phyloP scores from a whole-genome alignment of 1,140 invertebrate species.

The Tetramorium simillimum region DNA sequence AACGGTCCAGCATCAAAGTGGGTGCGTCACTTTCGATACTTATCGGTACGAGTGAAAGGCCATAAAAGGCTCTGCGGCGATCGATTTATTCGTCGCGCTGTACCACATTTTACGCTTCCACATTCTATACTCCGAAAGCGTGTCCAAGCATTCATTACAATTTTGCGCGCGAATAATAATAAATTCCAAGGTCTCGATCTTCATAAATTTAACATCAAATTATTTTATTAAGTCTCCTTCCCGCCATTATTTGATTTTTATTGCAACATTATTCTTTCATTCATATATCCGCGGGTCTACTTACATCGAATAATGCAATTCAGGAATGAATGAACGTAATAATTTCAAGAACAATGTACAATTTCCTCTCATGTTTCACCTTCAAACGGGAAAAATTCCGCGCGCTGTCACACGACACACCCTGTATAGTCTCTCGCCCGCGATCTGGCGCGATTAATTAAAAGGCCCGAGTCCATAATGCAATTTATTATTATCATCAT shows the following conservation, averaged over 20 bases:
- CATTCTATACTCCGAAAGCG: neutral
- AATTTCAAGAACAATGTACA: neutral
- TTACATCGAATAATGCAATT: neutral
- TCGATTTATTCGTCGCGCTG: constrained; percentile 25
- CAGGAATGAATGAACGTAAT: neutral
- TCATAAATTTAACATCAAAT: neutral
- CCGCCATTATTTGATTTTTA: neutral
- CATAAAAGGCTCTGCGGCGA: constrained; percentile 11
- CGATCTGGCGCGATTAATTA: constrained; percentile 25
- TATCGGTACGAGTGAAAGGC: neutral
- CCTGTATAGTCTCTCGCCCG: constrained; percentile 2
- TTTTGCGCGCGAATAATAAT: neutral
- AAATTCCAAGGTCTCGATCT: neutral
- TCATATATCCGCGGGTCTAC: neutral
- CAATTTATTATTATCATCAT: constrained; percentile 47
- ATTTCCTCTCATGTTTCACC: neutral
- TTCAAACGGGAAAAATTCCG: neutral
- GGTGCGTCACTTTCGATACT: constrained; percentile 35
- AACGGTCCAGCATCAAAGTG: constrained; percentile 25
- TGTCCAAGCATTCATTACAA: neutral
- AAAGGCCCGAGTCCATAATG: constrained; percentile 15
- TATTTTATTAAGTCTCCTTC: neutral
- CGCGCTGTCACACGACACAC: neutral
- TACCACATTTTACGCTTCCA: constrained; percentile 18
- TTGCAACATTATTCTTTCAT: neutral